A percentile compares a stretch with the other conserved stretches of the same genome.
Evolutionary conservation across 2,113 vertebrate species (phyloP).

Genomic region (Pygoscelis adeliae): DNA sequence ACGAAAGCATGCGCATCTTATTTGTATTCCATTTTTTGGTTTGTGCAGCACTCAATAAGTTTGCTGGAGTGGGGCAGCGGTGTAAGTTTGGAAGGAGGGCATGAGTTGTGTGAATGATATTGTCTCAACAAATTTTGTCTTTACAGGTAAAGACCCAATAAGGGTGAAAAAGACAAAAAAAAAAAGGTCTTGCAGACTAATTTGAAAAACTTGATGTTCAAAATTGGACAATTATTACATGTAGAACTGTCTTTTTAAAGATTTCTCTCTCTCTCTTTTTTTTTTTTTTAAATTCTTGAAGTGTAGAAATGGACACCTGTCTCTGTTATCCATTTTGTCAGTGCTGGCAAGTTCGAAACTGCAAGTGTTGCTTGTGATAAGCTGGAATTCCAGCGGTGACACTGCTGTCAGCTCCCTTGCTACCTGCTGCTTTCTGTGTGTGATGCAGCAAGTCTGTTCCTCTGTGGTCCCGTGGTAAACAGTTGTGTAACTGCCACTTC

Average conservation of each 20-base stretch:
- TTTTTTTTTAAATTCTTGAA: neutral
- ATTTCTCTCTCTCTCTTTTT: neutral
- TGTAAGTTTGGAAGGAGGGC: neutral
- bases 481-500: neutral
- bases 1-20: neutral
- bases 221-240: neutral
- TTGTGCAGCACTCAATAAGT: neutral
- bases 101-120: neutral
- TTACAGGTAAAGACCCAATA: neutral
- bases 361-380: neutral
- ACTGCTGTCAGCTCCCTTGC: neutral
- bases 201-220: neutral
- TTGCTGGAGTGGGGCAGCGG: neutral
- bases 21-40: neutral
- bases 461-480: accelerated
- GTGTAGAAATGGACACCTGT: neutral
- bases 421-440: neutral
- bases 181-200: neutral
- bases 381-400: neutral
- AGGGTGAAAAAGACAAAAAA: neutral
- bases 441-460: neutral
- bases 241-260: neutral
- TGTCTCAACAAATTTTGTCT: neutral
- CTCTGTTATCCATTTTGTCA: neutral
- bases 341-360: neutral